Percentiles rank a stretch among this genome's conserved stretches.
phyloP scores from a whole-genome alignment of 2,888 invertebrate species.

The Perizoma flavofasciatum region DNA sequence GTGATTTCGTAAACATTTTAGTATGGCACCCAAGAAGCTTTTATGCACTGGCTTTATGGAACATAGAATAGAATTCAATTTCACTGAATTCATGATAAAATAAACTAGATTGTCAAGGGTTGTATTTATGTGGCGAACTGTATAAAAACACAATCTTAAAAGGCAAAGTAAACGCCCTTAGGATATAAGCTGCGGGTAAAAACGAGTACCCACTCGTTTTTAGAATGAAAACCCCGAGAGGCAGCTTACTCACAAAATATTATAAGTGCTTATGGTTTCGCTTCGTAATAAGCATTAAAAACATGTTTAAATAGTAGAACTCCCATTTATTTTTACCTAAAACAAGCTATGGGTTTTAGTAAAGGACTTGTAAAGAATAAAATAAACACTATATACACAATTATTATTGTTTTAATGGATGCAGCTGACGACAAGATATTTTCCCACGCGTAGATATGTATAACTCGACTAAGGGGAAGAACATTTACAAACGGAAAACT shows the following conservation, averaged over 20 bases:
- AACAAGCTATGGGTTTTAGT: no score
- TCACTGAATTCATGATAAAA: conserved; percentile 56
- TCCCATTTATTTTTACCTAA: conserved; percentile 5
- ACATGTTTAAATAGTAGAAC: conserved; percentile 26
- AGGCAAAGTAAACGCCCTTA: conserved; percentile 51
- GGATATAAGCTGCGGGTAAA: conserved; percentile 48
- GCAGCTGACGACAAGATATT: conserved; percentile 36
- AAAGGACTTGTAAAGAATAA: conserved; percentile 7
- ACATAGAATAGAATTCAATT: conserved; percentile 57
- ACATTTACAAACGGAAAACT: conserved; percentile 58
- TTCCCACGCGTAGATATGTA: conserved; percentile 49
- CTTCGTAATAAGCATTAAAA: conserved; percentile 35
- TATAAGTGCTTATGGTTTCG: conserved; percentile 38
- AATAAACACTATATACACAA: conserved; percentile 10
- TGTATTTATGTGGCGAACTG: conserved; percentile 56
- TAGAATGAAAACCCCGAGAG: conserved; percentile 38
- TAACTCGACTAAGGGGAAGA: conserved; percentile 46
- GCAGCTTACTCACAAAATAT: conserved; percentile 44
- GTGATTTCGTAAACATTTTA: conserved; percentile 56
- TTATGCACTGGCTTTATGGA: conserved; percentile 53
- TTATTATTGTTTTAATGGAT: conserved; percentile 29
- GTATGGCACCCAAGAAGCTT: conserved; percentile 48
- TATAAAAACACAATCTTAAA: conserved; percentile 59
- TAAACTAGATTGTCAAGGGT: conserved; percentile 60
- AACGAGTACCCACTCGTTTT: conserved; percentile 36